Conservation (phyloP, 1,140 invertebrate genomes). For the Halotydeus destructor region DNA sequence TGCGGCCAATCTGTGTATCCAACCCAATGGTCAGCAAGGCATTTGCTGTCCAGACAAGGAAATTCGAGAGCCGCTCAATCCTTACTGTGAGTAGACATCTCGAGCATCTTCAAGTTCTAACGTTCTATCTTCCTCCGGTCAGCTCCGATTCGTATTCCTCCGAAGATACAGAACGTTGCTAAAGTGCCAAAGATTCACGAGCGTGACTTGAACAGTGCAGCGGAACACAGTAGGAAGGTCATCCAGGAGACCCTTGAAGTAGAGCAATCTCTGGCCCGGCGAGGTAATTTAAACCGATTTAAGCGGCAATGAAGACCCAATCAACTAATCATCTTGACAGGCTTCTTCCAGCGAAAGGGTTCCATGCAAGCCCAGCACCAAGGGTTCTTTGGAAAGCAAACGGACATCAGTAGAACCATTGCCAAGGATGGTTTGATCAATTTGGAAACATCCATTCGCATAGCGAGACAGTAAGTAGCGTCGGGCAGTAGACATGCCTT, state of each 20-base stretch:
- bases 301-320: background rate
- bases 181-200: constrained; percentile 6
- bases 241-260: constrained; percentile 4
- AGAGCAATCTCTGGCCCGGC: constrained; percentile 4
- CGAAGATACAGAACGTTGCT: background rate
- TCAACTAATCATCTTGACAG: background rate
- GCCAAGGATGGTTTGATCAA: constrained; percentile 12
- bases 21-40: background rate
- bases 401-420: constrained; percentile 7
- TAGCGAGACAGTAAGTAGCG: constrained; percentile 4
- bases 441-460: constrained; percentile 9
- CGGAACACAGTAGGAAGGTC: constrained; percentile 3
- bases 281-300: constrained; percentile 3
- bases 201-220: constrained; percentile 9
- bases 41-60: constrained; percentile 12
- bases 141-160: constrained; percentile 10
- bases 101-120: background rate
- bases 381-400: constrained; percentile 11
- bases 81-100: background rate
- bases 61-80: background rate
- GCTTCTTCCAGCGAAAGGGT: constrained; percentile 6
- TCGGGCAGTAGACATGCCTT: background rate
- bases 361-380: constrained; percentile 13
- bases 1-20: constrained; percentile 7
- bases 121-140: background rate